Conservation (phyloP, 2,113 vertebrate genomes). For the Pantherophis guttatus region DNA sequence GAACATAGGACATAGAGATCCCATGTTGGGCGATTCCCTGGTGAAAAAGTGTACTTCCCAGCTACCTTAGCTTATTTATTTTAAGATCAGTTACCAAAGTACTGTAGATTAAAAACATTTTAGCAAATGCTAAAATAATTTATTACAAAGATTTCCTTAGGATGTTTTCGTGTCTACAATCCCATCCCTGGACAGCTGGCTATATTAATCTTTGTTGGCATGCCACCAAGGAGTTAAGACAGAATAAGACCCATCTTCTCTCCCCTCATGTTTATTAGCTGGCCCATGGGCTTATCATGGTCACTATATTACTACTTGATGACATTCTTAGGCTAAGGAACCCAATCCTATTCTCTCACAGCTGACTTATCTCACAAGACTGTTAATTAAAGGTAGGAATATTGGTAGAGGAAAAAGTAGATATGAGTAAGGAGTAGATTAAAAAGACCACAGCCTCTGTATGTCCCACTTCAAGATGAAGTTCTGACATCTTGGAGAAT, state of each 20-base stretch:
- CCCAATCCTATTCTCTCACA: background rate
- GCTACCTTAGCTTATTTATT: background rate
- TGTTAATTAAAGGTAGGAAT: background rate
- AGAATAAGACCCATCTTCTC: background rate
- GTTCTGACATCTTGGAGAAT: background rate
- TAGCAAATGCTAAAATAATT: background rate
- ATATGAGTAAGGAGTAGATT: background rate
- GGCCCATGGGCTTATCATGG: background rate
- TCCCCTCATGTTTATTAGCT: background rate
- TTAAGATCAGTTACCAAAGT: background rate
- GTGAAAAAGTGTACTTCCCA: background rate
- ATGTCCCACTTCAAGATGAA: background rate
- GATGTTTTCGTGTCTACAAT: background rate
- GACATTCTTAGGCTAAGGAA: background rate
- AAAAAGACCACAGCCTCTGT: background rate
- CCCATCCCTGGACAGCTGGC: background rate
- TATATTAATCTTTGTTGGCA: background rate
- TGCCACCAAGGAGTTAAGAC: background rate
- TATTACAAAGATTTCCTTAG: background rate
- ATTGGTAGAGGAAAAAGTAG: background rate
- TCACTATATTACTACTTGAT: background rate
- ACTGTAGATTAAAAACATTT: background rate
- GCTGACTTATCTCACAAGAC: background rate
- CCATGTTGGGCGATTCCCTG: background rate
- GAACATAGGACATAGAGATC: background rate